Conservation (phyloP, 1,140 invertebrate genomes). For the Onthophagus taurus region DNA sequence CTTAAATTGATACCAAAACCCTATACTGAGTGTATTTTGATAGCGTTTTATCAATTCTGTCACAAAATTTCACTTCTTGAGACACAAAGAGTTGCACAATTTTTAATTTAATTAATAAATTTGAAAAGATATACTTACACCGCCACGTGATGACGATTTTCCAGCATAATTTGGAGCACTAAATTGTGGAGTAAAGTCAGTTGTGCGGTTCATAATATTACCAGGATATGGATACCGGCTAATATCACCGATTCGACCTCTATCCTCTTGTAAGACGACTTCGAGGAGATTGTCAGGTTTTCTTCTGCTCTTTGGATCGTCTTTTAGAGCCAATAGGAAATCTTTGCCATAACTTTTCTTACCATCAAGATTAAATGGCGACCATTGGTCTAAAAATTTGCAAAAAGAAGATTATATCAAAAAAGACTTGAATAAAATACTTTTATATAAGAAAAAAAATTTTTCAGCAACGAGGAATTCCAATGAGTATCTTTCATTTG, state of each 20-base stretch:
- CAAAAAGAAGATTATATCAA: conserved; percentile 3
- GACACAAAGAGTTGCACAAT: too few species aligned
- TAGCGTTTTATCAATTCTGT: too few species aligned
- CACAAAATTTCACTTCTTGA: too few species aligned
- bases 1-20: too few species aligned
- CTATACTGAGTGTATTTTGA: too few species aligned
- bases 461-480: conserved; percentile 21
- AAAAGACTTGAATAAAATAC: not conserved
- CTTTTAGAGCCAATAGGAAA: conserved; percentile 64
- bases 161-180: conserved; percentile 21
- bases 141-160: conserved; percentile 26
- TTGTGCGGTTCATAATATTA: too few species aligned
- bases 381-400: conserved; percentile 84
- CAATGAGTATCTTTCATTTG: conserved; percentile 10
- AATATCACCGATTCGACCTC: conserved; percentile 17
- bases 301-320: conserved; percentile 59
- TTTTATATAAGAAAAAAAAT: conserved; percentile 7
- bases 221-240: conserved; percentile 18
- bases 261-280: conserved; percentile 21
- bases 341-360: conserved; percentile 75
- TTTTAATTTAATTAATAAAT: conserved; percentile 6
- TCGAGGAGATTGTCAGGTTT: conserved; percentile 56
- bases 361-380: conserved; percentile 67
- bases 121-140: conserved; percentile 23
- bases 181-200: conserved; percentile 26